phyloP scores from a whole-genome alignment of 2,797 vertebrate genomes.

The Bovichtus variegatus region DNA sequence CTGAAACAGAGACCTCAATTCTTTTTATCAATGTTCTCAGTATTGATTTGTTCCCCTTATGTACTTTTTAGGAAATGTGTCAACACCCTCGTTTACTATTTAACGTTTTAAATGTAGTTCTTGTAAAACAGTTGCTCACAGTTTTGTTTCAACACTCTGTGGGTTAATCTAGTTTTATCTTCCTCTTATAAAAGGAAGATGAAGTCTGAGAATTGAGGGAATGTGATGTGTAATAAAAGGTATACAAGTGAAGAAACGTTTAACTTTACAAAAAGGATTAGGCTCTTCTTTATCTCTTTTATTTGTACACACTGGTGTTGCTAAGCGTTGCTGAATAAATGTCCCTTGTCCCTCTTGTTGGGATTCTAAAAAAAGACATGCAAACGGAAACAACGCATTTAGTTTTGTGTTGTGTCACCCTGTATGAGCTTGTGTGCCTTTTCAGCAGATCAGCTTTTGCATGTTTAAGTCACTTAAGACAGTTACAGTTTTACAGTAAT shows the following conservation, averaged over 20 bases:
- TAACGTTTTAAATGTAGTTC: background rate
- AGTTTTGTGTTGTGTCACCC: no score
- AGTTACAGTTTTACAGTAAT: no score
- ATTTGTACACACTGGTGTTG: background rate
- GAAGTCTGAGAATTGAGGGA: background rate
- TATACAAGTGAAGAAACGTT: background rate
- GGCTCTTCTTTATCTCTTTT: rapidly evolving
- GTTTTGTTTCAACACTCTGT: background rate
- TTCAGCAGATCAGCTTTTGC: background rate
- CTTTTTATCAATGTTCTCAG: background rate
- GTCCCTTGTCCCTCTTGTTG: background rate
- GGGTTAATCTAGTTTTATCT: rapidly evolving
- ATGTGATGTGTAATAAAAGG: background rate
- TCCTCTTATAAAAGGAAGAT: background rate
- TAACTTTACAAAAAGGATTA: background rate
- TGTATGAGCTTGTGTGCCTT: no score
- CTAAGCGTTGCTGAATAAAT: background rate
- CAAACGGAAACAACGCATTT: background rate
- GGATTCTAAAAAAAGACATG: slow-evolving; percentile 14
- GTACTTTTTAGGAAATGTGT: background rate
- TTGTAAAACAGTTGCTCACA: no score
- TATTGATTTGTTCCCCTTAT: background rate
- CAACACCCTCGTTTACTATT: rapidly evolving
- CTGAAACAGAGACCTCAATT: background rate
- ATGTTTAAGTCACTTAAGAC: no score